phyloP scores from a whole-genome alignment of 2,113 vertebrate genomes.

The Misgurnus mizolepis region DNA sequence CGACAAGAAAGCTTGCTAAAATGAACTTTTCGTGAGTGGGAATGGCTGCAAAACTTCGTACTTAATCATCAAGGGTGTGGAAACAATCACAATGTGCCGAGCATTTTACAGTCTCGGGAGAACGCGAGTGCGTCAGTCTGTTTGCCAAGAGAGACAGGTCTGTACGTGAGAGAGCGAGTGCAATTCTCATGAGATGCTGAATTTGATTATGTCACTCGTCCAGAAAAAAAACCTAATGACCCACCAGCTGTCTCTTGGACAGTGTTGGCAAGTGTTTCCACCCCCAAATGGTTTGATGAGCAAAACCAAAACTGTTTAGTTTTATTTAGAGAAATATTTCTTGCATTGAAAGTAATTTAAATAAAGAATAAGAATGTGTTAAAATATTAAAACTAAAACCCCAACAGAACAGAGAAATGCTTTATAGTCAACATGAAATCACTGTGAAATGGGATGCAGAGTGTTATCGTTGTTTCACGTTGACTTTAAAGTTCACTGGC shows the following conservation, averaged over 20 bases:
- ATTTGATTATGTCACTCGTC: conserved; percentile 44
- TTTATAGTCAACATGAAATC: not conserved
- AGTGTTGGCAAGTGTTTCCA: conserved; percentile 36
- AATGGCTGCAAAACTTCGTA: conserved; percentile 29
- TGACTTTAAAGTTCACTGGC: no score
- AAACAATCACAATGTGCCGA: conserved; percentile 39
- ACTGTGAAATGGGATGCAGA: no score
- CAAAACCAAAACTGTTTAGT: conserved; percentile 12
- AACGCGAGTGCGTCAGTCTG: not conserved
- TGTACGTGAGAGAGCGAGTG: conserved; percentile 30
- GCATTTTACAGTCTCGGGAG: conserved; percentile 7
- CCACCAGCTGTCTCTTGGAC: conserved; percentile 57
- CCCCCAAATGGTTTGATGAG: conserved; percentile 35
- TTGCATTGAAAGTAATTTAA: not conserved
- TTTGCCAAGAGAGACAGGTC: conserved; percentile 33
- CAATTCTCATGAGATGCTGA: conserved; percentile 37
- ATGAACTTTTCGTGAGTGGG: conserved; percentile 10
- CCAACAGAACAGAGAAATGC: not conserved
- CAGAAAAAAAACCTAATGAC: conserved; percentile 44
- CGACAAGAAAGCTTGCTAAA: conserved; percentile 16
- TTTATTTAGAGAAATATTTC: not conserved
- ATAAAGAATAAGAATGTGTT: not conserved
- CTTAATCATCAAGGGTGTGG: conserved; percentile 37
- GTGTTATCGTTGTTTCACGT: no score
- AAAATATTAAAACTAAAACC: no score